Percentiles rank a stretch among this genome's conserved stretches.
These are phyloP conservation scores for Emmelina monodactyla DNA, from an alignment of 2,888 invertebrate genomes.

Conservation along the genomic window DNA sequence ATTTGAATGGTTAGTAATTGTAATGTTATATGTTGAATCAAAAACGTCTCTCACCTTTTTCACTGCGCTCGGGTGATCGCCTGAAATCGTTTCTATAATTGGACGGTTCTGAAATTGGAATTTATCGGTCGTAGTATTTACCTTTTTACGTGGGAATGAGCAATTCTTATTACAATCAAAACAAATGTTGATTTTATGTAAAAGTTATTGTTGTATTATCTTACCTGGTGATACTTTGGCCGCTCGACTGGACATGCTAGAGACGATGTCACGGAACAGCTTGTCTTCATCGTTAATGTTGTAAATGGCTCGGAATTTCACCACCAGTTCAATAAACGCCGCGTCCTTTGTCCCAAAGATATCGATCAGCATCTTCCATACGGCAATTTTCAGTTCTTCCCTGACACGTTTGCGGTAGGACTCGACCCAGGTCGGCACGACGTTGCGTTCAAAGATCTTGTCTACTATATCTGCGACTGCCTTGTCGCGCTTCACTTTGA, in stretches of 20 bases:
- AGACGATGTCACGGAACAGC: constrained; percentile 32
- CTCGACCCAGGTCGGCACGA: constrained; percentile 18
- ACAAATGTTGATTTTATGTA: too few species aligned
- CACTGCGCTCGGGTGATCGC: too few species aligned
- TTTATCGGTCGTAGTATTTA: too few species aligned
- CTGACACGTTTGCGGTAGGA: constrained; percentile 25
- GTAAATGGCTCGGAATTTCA: constrained; percentile 38
- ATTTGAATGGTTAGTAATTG: too few species aligned
- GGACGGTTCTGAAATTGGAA: too few species aligned
- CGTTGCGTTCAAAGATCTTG: constrained; percentile 30
- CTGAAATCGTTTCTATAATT: too few species aligned
- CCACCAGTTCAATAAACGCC: constrained; percentile 41
- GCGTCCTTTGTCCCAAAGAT: constrained; percentile 41
- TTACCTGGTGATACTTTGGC: constrained; percentile 39
- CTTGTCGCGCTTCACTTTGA: too few species aligned
- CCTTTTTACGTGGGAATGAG: too few species aligned
- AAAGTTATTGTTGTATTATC: too few species aligned
- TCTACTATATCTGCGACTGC: constrained; percentile 18
- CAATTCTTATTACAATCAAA: too few species aligned
- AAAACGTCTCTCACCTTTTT: too few species aligned
- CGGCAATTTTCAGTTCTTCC: constrained; percentile 26
- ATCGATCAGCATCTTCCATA: constrained; percentile 26
- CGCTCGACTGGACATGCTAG: constrained; percentile 31
- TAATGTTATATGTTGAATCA: too few species aligned
- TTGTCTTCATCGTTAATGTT: constrained; percentile 28